Percentiles rank a stretch among this genome's conserved stretches.
Evolutionary conservation across 2,888 invertebrate species (phyloP).

Genomic region (Mythimna vitellina): DNA sequence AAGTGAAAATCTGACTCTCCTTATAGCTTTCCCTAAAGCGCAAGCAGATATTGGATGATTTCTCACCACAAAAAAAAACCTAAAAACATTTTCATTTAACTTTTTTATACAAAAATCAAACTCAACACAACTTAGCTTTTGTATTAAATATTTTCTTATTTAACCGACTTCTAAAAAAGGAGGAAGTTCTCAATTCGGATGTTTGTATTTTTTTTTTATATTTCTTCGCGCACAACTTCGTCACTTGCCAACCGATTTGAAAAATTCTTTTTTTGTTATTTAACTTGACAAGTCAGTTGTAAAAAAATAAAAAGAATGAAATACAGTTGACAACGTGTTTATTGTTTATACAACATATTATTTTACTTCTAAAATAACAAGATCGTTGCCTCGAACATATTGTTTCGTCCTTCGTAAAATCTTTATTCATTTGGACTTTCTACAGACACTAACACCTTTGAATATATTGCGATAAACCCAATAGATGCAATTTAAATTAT

Average conservation of each 20-base stretch:
- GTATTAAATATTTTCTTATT: slow-evolving; percentile 21
- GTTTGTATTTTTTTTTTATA: too few relatives aligned
- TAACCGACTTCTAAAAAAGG: too few relatives aligned
- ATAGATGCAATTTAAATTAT: slow-evolving; percentile 8
- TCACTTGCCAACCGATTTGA: too few relatives aligned
- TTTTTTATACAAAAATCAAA: slow-evolving; percentile 5
- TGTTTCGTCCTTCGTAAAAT: slow-evolving; percentile 3
- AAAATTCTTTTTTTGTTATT: slow-evolving; percentile 29
- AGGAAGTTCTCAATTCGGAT: too few relatives aligned
- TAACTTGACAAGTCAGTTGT: slow-evolving; percentile 26
- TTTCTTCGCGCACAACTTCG: too few relatives aligned
- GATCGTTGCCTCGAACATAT: slow-evolving; percentile 9
- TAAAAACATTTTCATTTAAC: too few relatives aligned
- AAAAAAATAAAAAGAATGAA: slow-evolving; percentile 18
- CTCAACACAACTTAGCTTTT: slow-evolving; percentile 8
- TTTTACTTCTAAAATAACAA: slow-evolving; percentile 24
- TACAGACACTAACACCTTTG: neutral
- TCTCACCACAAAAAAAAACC: too few relatives aligned
- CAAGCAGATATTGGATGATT: too few relatives aligned
- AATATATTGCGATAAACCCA: neutral
- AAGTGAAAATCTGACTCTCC: too few relatives aligned
- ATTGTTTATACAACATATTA: slow-evolving; percentile 24
- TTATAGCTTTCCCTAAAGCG: too few relatives aligned
- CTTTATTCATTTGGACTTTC: slow-evolving; percentile 5
- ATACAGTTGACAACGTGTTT: slow-evolving; percentile 18